Evolutionary conservation across 2,888 invertebrate species (phyloP), one percentile per base, ranked within the genome.

Genomic region (Congeria kusceri): DNA sequence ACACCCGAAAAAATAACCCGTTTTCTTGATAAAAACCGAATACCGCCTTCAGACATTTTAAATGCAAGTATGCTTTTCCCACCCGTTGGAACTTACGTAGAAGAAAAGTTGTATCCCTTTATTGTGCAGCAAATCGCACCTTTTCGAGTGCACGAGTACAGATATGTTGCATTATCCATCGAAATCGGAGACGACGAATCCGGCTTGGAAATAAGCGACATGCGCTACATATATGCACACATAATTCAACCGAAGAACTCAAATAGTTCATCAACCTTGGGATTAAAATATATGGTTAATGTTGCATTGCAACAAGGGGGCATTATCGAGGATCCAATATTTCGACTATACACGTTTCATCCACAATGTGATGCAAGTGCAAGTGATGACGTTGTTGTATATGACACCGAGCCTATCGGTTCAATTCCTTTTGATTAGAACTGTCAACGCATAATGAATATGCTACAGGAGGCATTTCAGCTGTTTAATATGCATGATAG

Each of bases 51-150:
- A 20, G 57, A 75, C 15, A 27, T 75, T 29, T 58, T 64, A 25
- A 13, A 27, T 18, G n/a, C 46, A 25, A n/a, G 15, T 44, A 9
- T 75, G 77, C 20, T 66, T 1, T 82, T 82, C 66, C 81, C 82
- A n/a, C n/a, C 13, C 1, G 78, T 78, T 9, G 82, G 82, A 15
- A 76, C 78, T 29, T 83, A 83, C 67, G 76, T 83, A 15, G 75
- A 74, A 27, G 66, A 69, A 32, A 32, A 61, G 27, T 73, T 83
- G 15, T 67, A 67, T 44, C 82, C 78, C 15, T 79, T 83, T 57
- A 57, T 83, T 9, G 66, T 76, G 20, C 73, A 76, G 56, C 49
- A 61, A 25, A 39, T 83, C 23, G 29, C 29, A 18, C 29, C 46
- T 25, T 76, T 83, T 62, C 49, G 66, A 23, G 44, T 53, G 13